Evolutionary conservation across 2,113 vertebrate genomes (phyloP).

Genomic region (Thalassarche chlororhynchos): DNA sequence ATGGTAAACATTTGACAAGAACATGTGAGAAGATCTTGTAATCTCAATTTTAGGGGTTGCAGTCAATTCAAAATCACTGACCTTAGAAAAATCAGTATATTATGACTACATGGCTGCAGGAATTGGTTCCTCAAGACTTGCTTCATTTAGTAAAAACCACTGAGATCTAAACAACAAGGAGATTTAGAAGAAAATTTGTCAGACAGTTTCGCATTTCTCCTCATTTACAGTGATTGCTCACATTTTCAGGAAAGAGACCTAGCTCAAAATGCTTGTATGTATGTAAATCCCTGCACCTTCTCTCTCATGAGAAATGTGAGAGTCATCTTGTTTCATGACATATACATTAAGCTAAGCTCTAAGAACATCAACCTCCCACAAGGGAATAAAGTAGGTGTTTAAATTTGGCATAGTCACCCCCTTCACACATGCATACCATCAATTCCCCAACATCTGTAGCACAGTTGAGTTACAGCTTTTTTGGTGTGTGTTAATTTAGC

Average conservation of each 20-base stretch:
- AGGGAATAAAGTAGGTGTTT: conserved; percentile 1
- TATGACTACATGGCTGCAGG: background rate
- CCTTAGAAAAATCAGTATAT: background rate
- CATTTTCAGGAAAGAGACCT: background rate
- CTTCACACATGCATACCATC: background rate
- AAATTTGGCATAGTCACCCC: background rate
- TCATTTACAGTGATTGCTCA: background rate
- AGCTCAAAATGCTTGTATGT: background rate
- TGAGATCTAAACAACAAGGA: background rate
- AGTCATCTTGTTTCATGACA: background rate
- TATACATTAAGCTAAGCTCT: background rate
- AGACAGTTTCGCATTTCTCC: background rate
- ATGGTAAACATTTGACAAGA: background rate
- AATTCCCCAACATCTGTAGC: background rate
- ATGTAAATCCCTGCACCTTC: background rate
- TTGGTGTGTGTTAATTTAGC: background rate
- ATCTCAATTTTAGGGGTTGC: background rate
- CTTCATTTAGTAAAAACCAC: background rate
- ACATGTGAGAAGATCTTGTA: background rate
- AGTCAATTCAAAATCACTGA: background rate
- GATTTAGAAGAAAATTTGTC: background rate
- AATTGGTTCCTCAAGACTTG: background rate
- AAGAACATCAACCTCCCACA: background rate
- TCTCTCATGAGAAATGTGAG: background rate
- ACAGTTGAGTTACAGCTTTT: background rate